Evolutionary conservation across 2,113 vertebrate species (phyloP).

Genomic region (Eurystomus gularis): DNA sequence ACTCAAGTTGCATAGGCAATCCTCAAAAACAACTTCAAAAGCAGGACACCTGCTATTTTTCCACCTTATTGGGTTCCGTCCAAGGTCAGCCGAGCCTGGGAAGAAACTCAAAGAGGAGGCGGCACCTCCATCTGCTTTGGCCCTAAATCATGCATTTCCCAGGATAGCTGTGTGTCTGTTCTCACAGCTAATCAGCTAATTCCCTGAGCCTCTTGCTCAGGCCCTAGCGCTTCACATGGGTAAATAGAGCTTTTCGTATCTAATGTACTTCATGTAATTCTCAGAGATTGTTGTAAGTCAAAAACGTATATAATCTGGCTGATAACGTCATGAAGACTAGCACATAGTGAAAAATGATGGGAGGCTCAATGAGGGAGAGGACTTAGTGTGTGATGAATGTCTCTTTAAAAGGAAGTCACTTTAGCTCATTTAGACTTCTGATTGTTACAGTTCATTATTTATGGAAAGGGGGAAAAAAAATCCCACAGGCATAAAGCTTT

Average conservation of each 20-base stretch:
- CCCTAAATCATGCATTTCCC: too few relatives aligned
- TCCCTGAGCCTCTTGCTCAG: too few relatives aligned
- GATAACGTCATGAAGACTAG: neutral
- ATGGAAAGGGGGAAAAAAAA: neutral
- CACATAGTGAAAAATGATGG: neutral
- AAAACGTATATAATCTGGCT: neutral
- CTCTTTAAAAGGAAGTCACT: neutral
- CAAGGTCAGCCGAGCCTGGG: too few relatives aligned
- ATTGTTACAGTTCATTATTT: neutral
- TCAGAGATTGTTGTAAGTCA: neutral
- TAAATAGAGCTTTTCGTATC: neutral
- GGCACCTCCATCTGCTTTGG: too few relatives aligned
- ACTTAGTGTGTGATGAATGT: neutral
- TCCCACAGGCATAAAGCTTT: neutral
- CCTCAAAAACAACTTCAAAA: too few relatives aligned
- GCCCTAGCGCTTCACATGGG: too few relatives aligned
- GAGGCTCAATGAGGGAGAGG: neutral
- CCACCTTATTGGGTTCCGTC: too few relatives aligned
- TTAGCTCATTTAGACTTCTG: neutral
- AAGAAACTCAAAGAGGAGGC: too few relatives aligned
- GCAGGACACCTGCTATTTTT: too few relatives aligned
- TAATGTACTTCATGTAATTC: neutral
- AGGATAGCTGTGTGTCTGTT: too few relatives aligned
- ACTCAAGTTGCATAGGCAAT: too few relatives aligned
- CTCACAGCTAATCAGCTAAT: too few relatives aligned